Percentiles rank a stretch among this genome's conserved stretches.
Evolutionary conservation across 1,140 invertebrate species (phyloP).

Genomic region (Zelostemma sp.): DNA sequence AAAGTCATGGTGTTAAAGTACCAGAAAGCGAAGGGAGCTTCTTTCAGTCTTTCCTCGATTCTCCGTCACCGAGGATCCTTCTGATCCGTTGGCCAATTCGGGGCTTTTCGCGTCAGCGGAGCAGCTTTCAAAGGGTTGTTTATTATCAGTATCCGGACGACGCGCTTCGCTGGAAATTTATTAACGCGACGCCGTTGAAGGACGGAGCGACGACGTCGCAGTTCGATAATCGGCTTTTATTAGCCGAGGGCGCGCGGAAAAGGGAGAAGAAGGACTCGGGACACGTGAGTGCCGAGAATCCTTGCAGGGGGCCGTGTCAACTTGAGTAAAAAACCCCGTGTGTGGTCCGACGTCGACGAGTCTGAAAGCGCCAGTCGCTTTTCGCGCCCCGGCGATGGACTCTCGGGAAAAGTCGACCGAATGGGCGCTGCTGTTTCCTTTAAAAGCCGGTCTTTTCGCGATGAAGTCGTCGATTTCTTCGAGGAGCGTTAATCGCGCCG

Average conservation of each 20-base stretch:
- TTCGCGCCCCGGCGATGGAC: no score
- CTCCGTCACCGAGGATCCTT: slow-evolving; percentile 18
- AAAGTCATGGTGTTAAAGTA: no score
- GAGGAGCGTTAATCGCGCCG: slow-evolving; percentile 55
- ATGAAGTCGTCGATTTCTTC: slow-evolving; percentile 72
- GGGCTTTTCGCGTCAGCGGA: slow-evolving; percentile 19
- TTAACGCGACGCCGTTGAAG: slow-evolving; percentile 27
- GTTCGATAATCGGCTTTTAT: slow-evolving; percentile 62
- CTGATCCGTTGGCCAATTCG: slow-evolving; percentile 23
- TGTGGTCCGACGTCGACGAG: slow-evolving; percentile 51
- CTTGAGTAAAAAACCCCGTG: slow-evolving; percentile 64
- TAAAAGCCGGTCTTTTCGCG: slow-evolving; percentile 73
- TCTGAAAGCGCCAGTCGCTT: no score
- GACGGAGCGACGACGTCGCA: slow-evolving; percentile 37
- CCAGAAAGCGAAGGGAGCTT: slow-evolving; percentile 5
- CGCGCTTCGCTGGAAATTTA: slow-evolving; percentile 44
- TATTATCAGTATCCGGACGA: slow-evolving; percentile 36
- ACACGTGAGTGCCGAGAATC: slow-evolving; percentile 36
- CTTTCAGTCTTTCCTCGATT: slow-evolving; percentile 39
- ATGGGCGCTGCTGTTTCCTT: slow-evolving; percentile 73
- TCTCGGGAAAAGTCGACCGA: slow-evolving; percentile 68
- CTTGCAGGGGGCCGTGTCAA: slow-evolving; percentile 56
- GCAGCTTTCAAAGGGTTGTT: slow-evolving; percentile 25
- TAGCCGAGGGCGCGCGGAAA: slow-evolving; percentile 49
- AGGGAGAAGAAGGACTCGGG: background rate